Conservation (phyloP, 2,888 invertebrate species). For the Galeopsomyia nigrocyanea region DNA sequence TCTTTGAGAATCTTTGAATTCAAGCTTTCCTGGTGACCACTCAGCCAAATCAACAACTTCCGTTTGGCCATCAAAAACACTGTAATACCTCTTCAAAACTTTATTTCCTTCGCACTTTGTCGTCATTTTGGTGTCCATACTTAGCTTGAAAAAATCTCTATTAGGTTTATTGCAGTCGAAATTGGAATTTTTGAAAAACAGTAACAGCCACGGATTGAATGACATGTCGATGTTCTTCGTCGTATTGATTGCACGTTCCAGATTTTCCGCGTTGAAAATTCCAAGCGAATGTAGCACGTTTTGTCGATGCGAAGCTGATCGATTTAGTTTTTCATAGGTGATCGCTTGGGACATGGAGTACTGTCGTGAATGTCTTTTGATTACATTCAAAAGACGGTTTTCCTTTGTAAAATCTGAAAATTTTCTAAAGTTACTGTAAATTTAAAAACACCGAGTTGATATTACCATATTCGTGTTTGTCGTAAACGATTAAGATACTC, state of each 20-base stretch:
- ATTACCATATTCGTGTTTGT: no score
- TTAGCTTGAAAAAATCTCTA: not conserved
- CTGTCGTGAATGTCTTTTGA: no score
- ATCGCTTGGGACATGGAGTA: no score
- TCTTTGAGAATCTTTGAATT: not conserved
- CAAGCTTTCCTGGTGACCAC: not conserved
- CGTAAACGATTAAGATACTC: no score
- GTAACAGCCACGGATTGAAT: not conserved
- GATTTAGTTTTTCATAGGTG: no score
- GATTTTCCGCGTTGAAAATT: no score
- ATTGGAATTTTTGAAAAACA: not conserved
- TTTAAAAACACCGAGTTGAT: no score
- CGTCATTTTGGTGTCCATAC: conserved; percentile 7
- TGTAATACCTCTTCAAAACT: not conserved
- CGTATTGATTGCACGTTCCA: not conserved
- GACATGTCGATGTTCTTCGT: not conserved
- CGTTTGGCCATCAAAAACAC: not conserved
- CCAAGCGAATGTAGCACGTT: no score
- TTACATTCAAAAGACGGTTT: no score
- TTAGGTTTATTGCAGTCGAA: conserved; percentile 2
- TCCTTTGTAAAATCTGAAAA: no score
- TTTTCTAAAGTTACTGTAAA: no score
- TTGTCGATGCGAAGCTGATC: no score
- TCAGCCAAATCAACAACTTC: conserved; percentile 3
- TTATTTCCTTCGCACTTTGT: not conserved